Evolutionary conservation across 2,797 vertebrate genomes (phyloP), one percentile per base, ranked within the genome.

Genomic region (Coccyzus lansbergi): DNA sequence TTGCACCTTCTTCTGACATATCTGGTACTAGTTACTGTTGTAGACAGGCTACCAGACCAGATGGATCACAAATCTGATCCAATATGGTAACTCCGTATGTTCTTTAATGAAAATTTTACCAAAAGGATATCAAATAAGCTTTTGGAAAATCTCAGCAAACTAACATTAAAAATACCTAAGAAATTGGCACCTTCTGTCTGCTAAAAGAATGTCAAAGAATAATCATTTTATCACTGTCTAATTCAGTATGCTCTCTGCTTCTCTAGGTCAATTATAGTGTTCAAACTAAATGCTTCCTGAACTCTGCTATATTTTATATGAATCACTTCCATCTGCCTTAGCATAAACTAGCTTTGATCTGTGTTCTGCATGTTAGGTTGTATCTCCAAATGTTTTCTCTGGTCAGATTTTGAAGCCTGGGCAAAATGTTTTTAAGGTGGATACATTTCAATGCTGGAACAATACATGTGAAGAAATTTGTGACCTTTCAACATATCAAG

Each of bases 1-100:
- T 95, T 96, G 89, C 91, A 86, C 58, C 53, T 94, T 95, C 82
- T 87, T 91, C 82, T 87, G 82, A 86, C 79, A 85, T 87, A 79
- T 91, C 91, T 96, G 79, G 34, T 93, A 89, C n/a, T 80, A 83
- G 91, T 48, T 92, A 49, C 76, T 94, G 22, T 78, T 75, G 76
- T 86, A 91, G 82, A 88, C 91, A 96, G 94, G 82, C 60, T 95
- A 95, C 76, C 65, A 94, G 91, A 89, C 75, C 95, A 96, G 94
- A 95, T 96, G 95, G 94, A 96, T 87, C 69, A 91, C 65, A 96
- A 81, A 67, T 92, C 71, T 88, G 62, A 96, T 96, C 89, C 95
- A 95, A 93, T 96, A 96, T 93, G 95, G 88, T 77, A 87, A 91
- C 68, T 96, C 95, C 95, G 93, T 96, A 96, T 94, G 96, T 95